Conservation (phyloP, 2,888 invertebrate species). For the Cerastis rubricosa region DNA sequence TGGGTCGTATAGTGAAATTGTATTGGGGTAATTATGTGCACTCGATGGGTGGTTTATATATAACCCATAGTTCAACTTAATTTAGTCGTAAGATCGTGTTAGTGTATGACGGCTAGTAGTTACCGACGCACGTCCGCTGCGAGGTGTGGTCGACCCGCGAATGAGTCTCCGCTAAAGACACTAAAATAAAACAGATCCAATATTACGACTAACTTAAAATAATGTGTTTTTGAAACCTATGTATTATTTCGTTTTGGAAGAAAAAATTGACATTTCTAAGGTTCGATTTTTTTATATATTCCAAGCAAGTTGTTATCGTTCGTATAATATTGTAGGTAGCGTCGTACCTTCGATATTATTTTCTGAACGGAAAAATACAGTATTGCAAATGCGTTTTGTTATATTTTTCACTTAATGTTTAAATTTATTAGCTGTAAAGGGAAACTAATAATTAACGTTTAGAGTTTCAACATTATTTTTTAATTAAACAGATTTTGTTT, state of each 20-base stretch:
- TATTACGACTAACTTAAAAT: constrained; percentile 71
- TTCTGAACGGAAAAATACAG: constrained; percentile 74
- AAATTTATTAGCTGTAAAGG: constrained; percentile 81
- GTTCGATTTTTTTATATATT: constrained; percentile 82
- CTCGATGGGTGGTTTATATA: constrained; percentile 70
- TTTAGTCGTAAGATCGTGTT: constrained; percentile 83
- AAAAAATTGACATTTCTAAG: constrained; percentile 79
- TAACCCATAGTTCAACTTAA: constrained; percentile 78
- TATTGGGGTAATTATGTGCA: constrained; percentile 78
- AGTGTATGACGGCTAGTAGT: constrained; percentile 61
- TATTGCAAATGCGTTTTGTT: constrained; percentile 83
- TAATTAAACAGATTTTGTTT: constrained; percentile 79
- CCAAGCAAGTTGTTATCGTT: constrained; percentile 84
- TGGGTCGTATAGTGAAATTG: constrained; percentile 81
- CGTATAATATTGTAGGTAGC: constrained; percentile 77
- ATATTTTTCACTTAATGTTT: constrained; percentile 83
- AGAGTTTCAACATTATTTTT: constrained; percentile 80
- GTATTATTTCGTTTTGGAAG: constrained; percentile 73
- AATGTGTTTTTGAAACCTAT: constrained; percentile 74
- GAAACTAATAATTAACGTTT: constrained; percentile 79
- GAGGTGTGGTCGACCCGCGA: constrained; percentile 34
- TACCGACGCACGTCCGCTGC: constrained; percentile 43
- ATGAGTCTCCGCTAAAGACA: constrained; percentile 67
- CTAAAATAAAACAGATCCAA: constrained; percentile 70
- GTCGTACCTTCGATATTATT: constrained; percentile 78